phyloP scores from a whole-genome alignment of 2,797 vertebrate species.

The Scarus forsteni region DNA sequence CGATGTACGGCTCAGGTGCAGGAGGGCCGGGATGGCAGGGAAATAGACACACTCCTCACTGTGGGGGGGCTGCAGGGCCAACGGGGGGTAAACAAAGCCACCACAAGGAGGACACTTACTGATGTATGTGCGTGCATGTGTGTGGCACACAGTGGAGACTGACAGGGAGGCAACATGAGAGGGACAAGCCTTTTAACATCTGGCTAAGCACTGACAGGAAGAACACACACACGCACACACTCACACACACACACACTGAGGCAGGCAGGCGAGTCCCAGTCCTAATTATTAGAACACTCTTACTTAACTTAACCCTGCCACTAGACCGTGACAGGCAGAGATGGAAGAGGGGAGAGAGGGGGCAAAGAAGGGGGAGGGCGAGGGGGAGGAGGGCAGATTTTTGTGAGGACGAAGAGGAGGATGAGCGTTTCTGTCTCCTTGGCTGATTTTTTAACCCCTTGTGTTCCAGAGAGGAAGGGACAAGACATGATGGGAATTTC shows the following conservation, averaged over 20 bases:
- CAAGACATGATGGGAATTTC: neutral
- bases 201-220: conserved; percentile 90
- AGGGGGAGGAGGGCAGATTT: conserved; percentile 65
- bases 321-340: conserved; percentile 84
- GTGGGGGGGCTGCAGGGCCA: conserved; percentile 53
- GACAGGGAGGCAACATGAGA: conserved; percentile 83
- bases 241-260: conserved; percentile 30
- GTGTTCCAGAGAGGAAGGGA: conserved; percentile 25
- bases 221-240: conserved; percentile 32
- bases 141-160: conserved; percentile 68
- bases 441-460: conserved; percentile 71
- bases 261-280: conserved; percentile 72
- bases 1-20: conserved; percentile 21
- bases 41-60: conserved; percentile 48
- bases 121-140: conserved; percentile 33
- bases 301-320: conserved; percentile 90
- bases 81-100: conserved; percentile 71
- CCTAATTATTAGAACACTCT: conserved; percentile 95
- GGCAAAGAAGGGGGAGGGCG: conserved; percentile 23
- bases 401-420: conserved; percentile 68
- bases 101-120: conserved; percentile 53
- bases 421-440: conserved; percentile 74
- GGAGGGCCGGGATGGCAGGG: conserved; percentile 35
- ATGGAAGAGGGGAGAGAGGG: conserved; percentile 59
- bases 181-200: conserved; percentile 94